Evolutionary conservation across 2,797 vertebrate genomes (phyloP).

Genomic region (Cuculus canorus): DNA sequence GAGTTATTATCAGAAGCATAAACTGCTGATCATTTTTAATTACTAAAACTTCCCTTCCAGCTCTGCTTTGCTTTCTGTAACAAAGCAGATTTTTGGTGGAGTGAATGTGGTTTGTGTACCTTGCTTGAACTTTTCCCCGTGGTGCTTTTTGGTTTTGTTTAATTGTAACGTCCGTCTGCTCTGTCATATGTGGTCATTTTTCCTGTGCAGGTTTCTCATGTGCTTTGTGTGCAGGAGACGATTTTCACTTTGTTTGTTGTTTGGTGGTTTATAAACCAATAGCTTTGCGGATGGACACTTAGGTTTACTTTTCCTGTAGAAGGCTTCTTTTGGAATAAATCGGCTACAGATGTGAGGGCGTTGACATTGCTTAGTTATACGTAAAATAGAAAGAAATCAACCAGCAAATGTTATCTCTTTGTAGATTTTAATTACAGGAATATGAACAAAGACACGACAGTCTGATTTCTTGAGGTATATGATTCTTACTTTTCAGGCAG

Average conservation of each 20-base stretch:
- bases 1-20: conserved; percentile 17
- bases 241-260: neutral
- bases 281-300: neutral
- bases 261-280: neutral
- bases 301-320: neutral
- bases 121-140: neutral
- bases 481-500: neutral
- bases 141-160: neutral
- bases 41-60: neutral
- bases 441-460: neutral
- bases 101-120: neutral
- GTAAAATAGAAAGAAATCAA: neutral
- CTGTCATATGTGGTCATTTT: neutral
- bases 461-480: too few relatives aligned
- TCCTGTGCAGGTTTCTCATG: neutral
- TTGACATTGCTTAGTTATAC: neutral
- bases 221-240: neutral
- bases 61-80: neutral
- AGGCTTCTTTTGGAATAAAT: neutral
- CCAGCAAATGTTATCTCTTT: neutral
- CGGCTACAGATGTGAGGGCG: neutral
- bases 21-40: conserved; percentile 29
- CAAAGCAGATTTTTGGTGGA: conserved; percentile 13
- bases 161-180: neutral
- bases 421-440: neutral